Conservation (phyloP, 2,888 invertebrate species). For the Tyria jacobaeae region DNA sequence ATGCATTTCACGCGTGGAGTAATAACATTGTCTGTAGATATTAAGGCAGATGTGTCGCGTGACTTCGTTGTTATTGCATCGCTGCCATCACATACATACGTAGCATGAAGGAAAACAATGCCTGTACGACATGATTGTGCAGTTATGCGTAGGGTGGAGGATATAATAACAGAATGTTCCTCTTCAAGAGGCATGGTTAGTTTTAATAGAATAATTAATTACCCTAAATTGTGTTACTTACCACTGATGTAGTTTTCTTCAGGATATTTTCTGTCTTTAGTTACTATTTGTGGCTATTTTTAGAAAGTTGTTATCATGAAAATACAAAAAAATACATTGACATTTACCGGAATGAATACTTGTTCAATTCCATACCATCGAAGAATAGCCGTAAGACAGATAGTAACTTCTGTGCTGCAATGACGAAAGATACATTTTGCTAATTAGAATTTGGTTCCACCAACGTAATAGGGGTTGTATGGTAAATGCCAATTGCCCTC, state of each 20-base stretch:
- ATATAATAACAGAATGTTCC: constrained; percentile 11
- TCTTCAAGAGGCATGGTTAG: background rate
- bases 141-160: constrained; percentile 14
- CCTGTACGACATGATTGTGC: constrained; percentile 22
- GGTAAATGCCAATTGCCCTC: too few species aligned
- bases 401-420: too few species aligned
- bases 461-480: too few species aligned
- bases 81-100: constrained; percentile 52
- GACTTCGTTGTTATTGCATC: constrained; percentile 60
- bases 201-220: background rate
- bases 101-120: constrained; percentile 50
- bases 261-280: background rate
- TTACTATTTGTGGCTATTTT: too few species aligned
- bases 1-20: constrained; percentile 59
- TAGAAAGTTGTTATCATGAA: too few species aligned
- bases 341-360: too few species aligned
- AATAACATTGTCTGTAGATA: constrained; percentile 57
- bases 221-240: background rate
- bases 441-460: too few species aligned
- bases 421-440: too few species aligned
- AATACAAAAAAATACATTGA: too few species aligned
- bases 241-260: background rate
- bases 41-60: constrained; percentile 51
- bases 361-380: too few species aligned
- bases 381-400: too few species aligned